These are phyloP conservation scores for Elmis aenea DNA, from an alignment of 2,888 invertebrate genomes.

Conservation along the genomic window DNA sequence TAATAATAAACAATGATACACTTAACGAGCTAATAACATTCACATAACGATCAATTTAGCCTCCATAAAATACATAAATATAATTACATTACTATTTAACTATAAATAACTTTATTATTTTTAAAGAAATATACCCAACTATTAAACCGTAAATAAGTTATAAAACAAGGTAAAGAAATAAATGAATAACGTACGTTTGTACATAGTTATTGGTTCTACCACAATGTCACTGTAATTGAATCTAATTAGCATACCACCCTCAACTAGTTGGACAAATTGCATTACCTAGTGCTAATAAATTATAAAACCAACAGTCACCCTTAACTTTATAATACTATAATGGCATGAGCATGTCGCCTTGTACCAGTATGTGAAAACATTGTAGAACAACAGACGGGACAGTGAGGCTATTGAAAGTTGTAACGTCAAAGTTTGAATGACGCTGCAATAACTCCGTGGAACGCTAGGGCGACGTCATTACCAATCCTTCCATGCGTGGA, in stretches of 20 bases:
- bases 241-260: constrained; percentile 9
- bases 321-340: constrained; percentile 23
- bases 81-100: no score
- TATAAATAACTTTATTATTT: no score
- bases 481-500: constrained; percentile 25
- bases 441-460: constrained; percentile 26
- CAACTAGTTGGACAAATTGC: constrained; percentile 16
- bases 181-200: no score
- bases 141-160: no score
- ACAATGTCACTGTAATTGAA: no score
- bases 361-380: constrained; percentile 20
- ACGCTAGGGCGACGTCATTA: constrained; percentile 25
- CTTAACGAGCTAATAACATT: no score
- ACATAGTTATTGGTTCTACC: no score
- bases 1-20: no score
- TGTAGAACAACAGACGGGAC: constrained; percentile 6
- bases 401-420: constrained; percentile 17
- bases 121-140: no score
- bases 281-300: constrained; percentile 19
- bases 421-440: constrained; percentile 22
- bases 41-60: no score
- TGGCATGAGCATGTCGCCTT: constrained; percentile 20
- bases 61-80: no score
- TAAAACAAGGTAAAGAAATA: no score
- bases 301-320: constrained; percentile 21